Percentiles rank a stretch among this genome's conserved stretches.
Evolutionary conservation across 2,888 invertebrate species (phyloP).

Genomic region (Bimastos eiseni): DNA sequence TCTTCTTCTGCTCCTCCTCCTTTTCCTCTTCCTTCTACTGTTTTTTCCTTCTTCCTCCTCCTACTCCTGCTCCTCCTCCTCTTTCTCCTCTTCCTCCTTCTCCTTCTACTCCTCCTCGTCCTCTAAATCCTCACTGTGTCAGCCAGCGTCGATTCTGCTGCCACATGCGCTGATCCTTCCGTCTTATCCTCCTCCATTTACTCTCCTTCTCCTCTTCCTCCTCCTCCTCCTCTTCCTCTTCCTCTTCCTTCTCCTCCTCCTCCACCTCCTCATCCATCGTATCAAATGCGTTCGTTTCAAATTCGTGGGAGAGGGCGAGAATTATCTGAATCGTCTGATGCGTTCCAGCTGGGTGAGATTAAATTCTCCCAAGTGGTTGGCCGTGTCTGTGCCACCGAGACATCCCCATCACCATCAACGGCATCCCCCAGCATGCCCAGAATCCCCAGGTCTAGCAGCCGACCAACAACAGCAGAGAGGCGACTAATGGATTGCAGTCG

Average conservation of each 20-base stretch:
- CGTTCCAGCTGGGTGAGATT: constrained; percentile 15
- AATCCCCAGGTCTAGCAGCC: neutral
- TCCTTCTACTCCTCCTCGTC: neutral
- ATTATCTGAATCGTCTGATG: constrained; percentile 15
- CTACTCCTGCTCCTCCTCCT: too few species aligned
- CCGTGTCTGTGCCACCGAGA: neutral
- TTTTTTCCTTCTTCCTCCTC: too few species aligned
- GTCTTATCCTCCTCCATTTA: constrained; percentile 33
- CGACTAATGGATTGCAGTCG: neutral
- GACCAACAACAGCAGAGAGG: neutral
- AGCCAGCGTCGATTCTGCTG: too few species aligned
- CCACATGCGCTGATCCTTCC: neutral
- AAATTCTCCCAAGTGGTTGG: constrained; percentile 8
- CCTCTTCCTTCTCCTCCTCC: constrained; percentile 17
- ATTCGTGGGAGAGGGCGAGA: neutral
- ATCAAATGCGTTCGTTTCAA: neutral
- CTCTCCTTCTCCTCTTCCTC: neutral
- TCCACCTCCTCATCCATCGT: neutral
- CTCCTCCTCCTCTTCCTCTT: constrained; percentile 30
- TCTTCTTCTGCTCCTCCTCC: neutral
- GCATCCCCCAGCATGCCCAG: neutral
- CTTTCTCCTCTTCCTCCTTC: neutral
- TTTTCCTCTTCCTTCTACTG: neutral
- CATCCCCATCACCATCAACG: neutral
- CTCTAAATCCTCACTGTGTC: too few species aligned